Base-by-base conservation (phyloP, 2,113 vertebrate species). In the Gracilinanus agilis region DNA sequence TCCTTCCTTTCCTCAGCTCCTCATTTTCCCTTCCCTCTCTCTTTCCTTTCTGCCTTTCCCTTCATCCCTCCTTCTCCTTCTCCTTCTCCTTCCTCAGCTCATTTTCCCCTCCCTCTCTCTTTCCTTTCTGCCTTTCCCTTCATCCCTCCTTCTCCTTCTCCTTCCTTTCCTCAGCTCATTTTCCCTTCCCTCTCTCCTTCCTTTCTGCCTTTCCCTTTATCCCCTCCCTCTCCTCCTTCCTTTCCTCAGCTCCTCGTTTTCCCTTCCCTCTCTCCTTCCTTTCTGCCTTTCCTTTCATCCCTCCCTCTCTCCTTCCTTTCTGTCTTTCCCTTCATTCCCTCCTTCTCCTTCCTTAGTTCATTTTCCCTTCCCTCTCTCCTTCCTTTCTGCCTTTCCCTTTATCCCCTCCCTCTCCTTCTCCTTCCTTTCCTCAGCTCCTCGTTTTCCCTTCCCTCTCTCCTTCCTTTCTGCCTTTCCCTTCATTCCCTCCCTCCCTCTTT, bases 131-230 rank as follows among this genome's bases (percentile, higher is more conserved):
- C 67, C 4, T 24, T 24, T 56, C 55, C 21, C 55, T 75, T 16
- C 21, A 13, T 55, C 10, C 4, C 27, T 3, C 11, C 11, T 12
- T 67, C 27, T 11, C 34, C 11, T 10, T 27, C 9, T 6, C 24
- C 24, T 56, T 56, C 55, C 2, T 23, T 24, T 24, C 8, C 24
- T 27, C 49, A 49, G 49, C 49, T 49, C 49, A 49, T 49, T 49
- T 9, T 10, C 25, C 25, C 9, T 27, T 27, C 25, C 23, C 8
- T 24, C 24, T 29, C 11, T 61, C 27, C 11, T 10, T 34, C 12
- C 12, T 34, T 34, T 34, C 29, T 1, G 0, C 5, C 12, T 1
- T n/a, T 9, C 61, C 61, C 11, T 11, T 58, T 1, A 1, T 11
- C 29, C 27, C 9, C 27, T 56, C 24, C 55, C 5, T 49, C 49